Percentiles rank a stretch among this genome's conserved stretches.
Conservation (phyloP, 1,140 invertebrate species). For the Aphelenchoides avenae region DNA sequence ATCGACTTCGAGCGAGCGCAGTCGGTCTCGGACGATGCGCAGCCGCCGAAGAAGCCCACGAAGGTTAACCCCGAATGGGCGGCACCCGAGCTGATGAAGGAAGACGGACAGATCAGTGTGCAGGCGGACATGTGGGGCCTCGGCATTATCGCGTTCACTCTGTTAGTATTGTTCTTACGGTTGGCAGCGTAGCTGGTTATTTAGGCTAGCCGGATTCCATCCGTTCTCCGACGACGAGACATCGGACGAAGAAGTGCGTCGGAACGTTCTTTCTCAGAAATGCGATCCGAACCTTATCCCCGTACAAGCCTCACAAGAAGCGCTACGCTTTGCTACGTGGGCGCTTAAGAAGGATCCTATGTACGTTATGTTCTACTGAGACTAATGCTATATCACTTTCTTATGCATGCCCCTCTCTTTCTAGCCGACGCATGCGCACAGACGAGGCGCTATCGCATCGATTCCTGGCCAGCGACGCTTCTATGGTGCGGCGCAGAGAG, state of each 20-base stretch:
- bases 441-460: constrained; percentile 91
- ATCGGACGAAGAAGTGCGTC: constrained; percentile 71
- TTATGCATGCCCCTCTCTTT: constrained; percentile 40
- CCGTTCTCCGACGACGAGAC: constrained; percentile 80
- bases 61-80: constrained; percentile 54
- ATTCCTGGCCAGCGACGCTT: constrained; percentile 84
- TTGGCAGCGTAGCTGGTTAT: constrained; percentile 13
- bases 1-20: constrained; percentile 71
- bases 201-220: constrained; percentile 77
- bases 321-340: constrained; percentile 85
- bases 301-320: constrained; percentile 88
- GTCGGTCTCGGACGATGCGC: constrained; percentile 64
- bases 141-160: constrained; percentile 83
- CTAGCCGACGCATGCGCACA: constrained; percentile 80
- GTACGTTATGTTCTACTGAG: constrained; percentile 25
- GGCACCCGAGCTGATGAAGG: constrained; percentile 81
- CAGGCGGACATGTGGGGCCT: constrained; percentile 93
- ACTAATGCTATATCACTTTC: constrained; percentile 6
- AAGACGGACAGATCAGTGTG: constrained; percentile 71
- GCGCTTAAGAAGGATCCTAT: constrained; percentile 74
- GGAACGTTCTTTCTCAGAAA: constrained; percentile 85
- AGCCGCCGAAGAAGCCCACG: constrained; percentile 54
- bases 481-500: constrained; percentile 85
- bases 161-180: constrained; percentile 63
- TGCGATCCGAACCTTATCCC: constrained; percentile 90